phyloP scores from a whole-genome alignment of 2,113 vertebrate species.

The Hyperoodon ampullatus region DNA sequence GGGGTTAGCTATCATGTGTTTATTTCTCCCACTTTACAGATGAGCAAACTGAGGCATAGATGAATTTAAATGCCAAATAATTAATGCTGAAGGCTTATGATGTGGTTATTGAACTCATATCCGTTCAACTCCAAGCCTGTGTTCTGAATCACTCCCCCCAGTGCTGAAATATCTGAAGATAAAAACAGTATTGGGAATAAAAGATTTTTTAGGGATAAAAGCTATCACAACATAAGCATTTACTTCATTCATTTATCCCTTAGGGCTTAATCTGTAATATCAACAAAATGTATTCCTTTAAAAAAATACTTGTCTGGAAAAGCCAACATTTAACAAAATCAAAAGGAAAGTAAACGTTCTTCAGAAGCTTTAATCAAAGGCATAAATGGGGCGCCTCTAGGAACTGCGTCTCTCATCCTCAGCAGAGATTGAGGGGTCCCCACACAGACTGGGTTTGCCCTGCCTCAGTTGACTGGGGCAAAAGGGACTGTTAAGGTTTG shows the following conservation, averaged over 20 bases:
- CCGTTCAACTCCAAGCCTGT: background rate
- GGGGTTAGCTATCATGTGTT: background rate
- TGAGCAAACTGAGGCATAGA: background rate
- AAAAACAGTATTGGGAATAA: background rate
- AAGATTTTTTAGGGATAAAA: background rate
- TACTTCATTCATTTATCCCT: background rate
- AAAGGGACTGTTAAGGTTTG: background rate
- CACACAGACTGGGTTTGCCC: background rate
- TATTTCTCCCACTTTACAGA: background rate
- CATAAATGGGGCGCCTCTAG: too few relatives aligned
- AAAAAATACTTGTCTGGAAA: background rate
- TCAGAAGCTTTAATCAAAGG: background rate
- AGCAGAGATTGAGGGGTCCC: background rate
- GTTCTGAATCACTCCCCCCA: background rate
- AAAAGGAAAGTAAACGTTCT: background rate
- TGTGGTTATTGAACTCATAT: background rate
- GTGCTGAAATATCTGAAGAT: background rate
- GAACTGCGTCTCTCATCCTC: background rate
- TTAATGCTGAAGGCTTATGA: background rate
- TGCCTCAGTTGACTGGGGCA: background rate
- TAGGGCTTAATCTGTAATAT: constrained; percentile 18
- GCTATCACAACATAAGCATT: background rate
- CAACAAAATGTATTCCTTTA: background rate
- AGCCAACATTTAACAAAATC: background rate
- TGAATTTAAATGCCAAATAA: background rate